These are phyloP conservation scores for Aphelocoma californica DNA, from an alignment of 2,797 vertebrate genomes.

Conservation along the genomic window DNA sequence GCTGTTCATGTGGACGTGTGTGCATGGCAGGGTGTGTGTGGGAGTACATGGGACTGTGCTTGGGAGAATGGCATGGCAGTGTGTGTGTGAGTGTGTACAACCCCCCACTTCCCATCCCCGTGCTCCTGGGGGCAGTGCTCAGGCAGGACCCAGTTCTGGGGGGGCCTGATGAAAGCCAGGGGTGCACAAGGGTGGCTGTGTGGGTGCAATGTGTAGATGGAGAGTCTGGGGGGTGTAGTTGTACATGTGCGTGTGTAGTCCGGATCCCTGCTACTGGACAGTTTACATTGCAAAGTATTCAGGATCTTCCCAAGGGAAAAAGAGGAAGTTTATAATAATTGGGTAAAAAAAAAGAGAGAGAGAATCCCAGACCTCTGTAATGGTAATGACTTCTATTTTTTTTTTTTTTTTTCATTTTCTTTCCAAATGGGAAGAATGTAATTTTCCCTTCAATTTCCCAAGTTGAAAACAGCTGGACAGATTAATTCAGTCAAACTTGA, in stretches of 20 bases:
- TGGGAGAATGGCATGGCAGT: not conserved
- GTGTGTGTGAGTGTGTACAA: not conserved
- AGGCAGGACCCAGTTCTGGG: not conserved
- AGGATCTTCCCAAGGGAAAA: slow-evolving; percentile 17
- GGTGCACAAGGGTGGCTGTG: not conserved
- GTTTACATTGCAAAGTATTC: not conserved
- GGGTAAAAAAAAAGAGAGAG: not conserved
- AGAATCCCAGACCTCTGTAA: not conserved
- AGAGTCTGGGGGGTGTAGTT: accelerated
- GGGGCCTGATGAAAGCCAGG: not conserved
- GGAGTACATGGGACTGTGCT: too few species aligned
- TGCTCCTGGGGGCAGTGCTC: not conserved
- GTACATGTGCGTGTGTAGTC: not conserved
- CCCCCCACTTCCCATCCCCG: accelerated
- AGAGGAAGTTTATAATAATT: not conserved
- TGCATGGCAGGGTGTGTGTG: accelerated
- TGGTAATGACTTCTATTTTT: not conserved
- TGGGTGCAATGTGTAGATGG: not conserved
- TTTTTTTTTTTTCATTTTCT: not conserved
- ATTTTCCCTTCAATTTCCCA: not conserved
- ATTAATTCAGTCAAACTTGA: slow-evolving; percentile 3
- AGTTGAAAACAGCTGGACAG: not conserved
- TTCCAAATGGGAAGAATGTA: not conserved
- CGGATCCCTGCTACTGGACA: not conserved
- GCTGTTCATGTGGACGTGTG: too few species aligned